Conservation (phyloP, 37 sponge, comb jelly and placozoan genomes). For the Spongilla lacustris region DNA sequence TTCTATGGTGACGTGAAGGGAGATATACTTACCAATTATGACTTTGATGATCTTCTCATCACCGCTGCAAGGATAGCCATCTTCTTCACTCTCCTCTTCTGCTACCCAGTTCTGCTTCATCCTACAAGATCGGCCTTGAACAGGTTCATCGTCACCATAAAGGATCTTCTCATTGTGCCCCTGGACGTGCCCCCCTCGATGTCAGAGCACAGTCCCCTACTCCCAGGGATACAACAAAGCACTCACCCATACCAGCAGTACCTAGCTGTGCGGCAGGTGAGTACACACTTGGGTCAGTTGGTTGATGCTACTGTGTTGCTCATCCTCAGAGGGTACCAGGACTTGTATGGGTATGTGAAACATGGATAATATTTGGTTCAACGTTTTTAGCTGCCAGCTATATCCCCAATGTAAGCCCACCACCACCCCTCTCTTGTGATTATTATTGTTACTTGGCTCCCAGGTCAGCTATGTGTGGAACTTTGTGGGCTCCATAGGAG, state of each 20-base stretch:
- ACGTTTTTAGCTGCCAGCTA: conserved; percentile 73
- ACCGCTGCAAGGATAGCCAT: conserved; percentile 58
- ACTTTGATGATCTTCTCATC: conserved; percentile 37
- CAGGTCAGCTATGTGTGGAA: conserved; percentile 79
- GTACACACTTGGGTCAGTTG: too few relatives aligned
- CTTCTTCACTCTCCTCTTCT: conserved; percentile 67
- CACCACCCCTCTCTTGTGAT: not conserved
- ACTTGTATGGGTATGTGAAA: conserved; percentile 69
- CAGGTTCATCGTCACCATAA: conserved; percentile 14
- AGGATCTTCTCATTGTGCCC: not conserved
- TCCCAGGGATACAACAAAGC: not conserved
- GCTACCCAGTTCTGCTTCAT: conserved; percentile 78
- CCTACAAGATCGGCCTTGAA: conserved; percentile 68
- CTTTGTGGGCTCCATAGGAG: conserved; percentile 77
- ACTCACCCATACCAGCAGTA: too few relatives aligned
- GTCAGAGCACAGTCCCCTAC: not conserved
- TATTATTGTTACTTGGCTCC: not conserved
- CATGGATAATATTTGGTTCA: conserved; percentile 48
- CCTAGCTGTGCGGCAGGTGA: too few relatives aligned
- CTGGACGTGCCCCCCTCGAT: not conserved
- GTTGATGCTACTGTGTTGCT: too few relatives aligned
- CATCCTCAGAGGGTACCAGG: conserved; percentile 18
- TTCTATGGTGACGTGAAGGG: conserved; percentile 27
- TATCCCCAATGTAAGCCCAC: conserved; percentile 66
- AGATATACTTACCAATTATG: conserved; percentile 67